Percentiles rank a stretch among this genome's conserved stretches.
These are phyloP conservation scores for Egretta garzetta DNA, from an alignment of 2,113 vertebrate species.

Conservation along the genomic window DNA sequence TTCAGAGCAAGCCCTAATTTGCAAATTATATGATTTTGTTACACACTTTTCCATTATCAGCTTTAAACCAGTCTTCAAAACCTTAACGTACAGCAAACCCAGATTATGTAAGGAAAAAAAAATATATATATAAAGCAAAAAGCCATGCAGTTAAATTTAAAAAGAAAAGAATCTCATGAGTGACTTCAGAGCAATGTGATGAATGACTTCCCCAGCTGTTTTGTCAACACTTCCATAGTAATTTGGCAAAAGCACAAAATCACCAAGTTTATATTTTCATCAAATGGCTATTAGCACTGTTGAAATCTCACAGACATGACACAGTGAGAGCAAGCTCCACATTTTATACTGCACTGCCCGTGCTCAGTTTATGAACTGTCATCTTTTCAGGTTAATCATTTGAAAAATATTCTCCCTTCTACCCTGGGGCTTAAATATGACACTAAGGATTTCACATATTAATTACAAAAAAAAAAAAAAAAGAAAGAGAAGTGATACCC, in stretches of 20 bases:
- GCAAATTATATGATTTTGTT: background rate
- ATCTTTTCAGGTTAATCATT: background rate
- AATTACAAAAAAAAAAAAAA: background rate
- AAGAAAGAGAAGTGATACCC: background rate
- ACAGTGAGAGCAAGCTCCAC: background rate
- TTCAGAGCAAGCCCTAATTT: background rate
- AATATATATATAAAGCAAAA: background rate
- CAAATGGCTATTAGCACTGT: background rate
- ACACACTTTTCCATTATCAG: background rate
- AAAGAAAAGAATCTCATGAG: conserved; percentile 38
- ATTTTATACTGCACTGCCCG: background rate
- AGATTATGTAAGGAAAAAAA: background rate
- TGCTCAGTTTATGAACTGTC: background rate
- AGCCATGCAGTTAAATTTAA: conserved; percentile 16
- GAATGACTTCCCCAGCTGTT: conserved; percentile 48
- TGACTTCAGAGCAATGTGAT: conserved; percentile 50
- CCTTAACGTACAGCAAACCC: background rate
- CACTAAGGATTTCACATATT: background rate
- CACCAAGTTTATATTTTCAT: conserved; percentile 35
- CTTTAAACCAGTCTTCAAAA: background rate
- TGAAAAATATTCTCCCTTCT: background rate
- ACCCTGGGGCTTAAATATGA: background rate
- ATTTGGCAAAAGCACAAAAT: conserved; percentile 63
- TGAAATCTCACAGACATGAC: background rate
- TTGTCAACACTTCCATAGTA: conserved; percentile 68